These are phyloP conservation scores for Macrochelys suwanniensis DNA, from an alignment of 2,797 vertebrate species.

Conservation along the genomic window DNA sequence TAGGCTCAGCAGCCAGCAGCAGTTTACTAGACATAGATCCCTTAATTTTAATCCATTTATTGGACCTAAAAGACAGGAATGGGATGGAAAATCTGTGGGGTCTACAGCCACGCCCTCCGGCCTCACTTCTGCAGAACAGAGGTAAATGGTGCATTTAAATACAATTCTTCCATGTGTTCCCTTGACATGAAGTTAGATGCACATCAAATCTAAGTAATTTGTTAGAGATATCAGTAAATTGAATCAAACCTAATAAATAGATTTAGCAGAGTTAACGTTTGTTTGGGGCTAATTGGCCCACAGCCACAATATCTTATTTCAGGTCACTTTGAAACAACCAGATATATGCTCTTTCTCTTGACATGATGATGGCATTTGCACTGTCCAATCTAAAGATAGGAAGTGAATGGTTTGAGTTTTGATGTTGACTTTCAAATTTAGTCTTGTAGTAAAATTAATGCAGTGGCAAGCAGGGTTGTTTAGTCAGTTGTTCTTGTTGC, in stretches of 20 bases:
- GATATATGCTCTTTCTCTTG: not conserved
- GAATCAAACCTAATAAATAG: not conserved
- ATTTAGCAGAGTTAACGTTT: not conserved
- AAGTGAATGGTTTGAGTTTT: not conserved
- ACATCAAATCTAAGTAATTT: not conserved
- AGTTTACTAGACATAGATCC: slow-evolving; percentile 96
- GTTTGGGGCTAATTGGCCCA: not conserved
- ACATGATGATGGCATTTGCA: not conserved
- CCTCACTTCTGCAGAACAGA: slow-evolving; percentile 91
- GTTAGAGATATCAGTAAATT: not conserved
- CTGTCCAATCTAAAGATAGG: slow-evolving; percentile 9
- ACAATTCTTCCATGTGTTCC: not conserved
- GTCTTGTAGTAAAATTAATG: not conserved
- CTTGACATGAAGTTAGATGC: not conserved
- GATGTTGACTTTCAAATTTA: not conserved
- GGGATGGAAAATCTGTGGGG: slow-evolving; percentile 96
- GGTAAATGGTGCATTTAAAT: slow-evolving; percentile 77
- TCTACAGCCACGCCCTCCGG: slow-evolving; percentile 92
- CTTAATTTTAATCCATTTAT: slow-evolving; percentile 94
- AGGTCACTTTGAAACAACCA: not conserved
- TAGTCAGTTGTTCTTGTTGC: too few relatives aligned
- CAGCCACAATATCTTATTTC: not conserved
- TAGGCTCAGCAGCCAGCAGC: slow-evolving; percentile 81
- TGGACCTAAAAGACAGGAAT: slow-evolving; percentile 95
- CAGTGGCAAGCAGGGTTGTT: too few relatives aligned